These are phyloP conservation scores for Anthopleura xanthogrammica DNA, from an alignment of 92 coral and sea anemone genomes.

Conservation along the genomic window DNA sequence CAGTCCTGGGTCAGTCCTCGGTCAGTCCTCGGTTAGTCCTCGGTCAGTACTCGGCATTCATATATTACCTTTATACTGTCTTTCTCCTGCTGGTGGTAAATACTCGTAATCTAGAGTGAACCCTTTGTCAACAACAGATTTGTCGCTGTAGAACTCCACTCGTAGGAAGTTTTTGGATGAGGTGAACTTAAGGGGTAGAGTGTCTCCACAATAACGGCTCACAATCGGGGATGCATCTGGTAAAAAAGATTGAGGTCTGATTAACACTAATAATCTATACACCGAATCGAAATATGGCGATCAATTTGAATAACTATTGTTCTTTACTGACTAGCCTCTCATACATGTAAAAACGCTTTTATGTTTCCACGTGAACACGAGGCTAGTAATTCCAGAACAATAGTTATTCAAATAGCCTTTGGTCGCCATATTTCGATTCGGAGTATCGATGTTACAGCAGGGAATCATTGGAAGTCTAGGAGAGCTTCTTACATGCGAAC, in stretches of 20 bases:
- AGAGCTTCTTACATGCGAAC: too few species aligned
- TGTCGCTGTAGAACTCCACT: slow-evolving; percentile 52
- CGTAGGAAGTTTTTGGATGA: slow-evolving; percentile 58
- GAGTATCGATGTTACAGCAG: too few species aligned
- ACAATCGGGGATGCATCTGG: slow-evolving; percentile 41
- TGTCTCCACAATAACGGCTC: slow-evolving; percentile 49
- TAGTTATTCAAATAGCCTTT: too few species aligned
- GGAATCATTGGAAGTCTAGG: too few species aligned
- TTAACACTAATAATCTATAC: not conserved
- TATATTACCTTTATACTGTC: slow-evolving; percentile 24
- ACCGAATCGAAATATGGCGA: too few species aligned
- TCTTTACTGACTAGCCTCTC: too few species aligned
- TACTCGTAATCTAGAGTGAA: slow-evolving; percentile 45
- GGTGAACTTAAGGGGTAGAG: slow-evolving; percentile 41
- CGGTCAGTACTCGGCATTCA: too few species aligned
- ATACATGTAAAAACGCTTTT: too few species aligned
- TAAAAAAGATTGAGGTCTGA: not conserved
- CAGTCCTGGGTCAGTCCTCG: not conserved
- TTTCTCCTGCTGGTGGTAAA: slow-evolving; percentile 20
- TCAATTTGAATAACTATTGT: too few species aligned
- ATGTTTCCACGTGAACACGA: too few species aligned
- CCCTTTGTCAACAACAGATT: slow-evolving; percentile 34
- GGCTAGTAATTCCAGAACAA: too few species aligned
- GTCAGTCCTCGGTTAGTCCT: not conserved
- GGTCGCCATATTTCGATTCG: too few species aligned